Conservation (phyloP, 2,888 invertebrate genomes). For the Venusia cambrica region DNA sequence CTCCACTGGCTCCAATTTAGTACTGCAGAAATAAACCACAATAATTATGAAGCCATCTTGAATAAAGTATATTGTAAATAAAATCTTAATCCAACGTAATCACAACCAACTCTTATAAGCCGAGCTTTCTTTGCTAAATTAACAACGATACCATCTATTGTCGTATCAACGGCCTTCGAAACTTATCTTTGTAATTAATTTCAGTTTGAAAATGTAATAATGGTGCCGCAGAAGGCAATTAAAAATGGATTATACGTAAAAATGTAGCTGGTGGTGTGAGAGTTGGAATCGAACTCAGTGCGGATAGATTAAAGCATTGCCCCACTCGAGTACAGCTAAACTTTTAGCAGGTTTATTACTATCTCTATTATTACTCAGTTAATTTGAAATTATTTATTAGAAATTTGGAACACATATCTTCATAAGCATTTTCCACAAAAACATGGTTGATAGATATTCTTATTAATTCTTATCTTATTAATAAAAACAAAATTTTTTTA, state of each 20-base stretch:
- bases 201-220: slow-evolving; percentile 69
- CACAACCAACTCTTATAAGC: slow-evolving; percentile 37
- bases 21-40: slow-evolving; percentile 10
- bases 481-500: too few species aligned
- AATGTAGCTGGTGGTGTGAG: slow-evolving; percentile 71
- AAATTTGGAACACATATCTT: too few species aligned
- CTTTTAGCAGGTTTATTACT: slow-evolving; percentile 9
- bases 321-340: slow-evolving; percentile 38
- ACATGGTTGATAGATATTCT: too few species aligned
- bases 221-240: slow-evolving; percentile 63
- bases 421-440: too few species aligned
- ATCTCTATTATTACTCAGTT: too few species aligned
- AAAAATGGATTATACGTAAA: slow-evolving; percentile 77
- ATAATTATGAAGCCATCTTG: slow-evolving; percentile 11
- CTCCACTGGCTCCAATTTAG: too few species aligned
- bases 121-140: slow-evolving; percentile 64
- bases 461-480: too few species aligned
- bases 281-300: slow-evolving; percentile 69
- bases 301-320: slow-evolving; percentile 74
- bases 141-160: slow-evolving; percentile 71
- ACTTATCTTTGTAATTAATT: slow-evolving; percentile 70
- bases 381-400: too few species aligned
- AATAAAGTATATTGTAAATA: slow-evolving; percentile 38
- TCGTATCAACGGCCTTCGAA: slow-evolving; percentile 62
- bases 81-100: slow-evolving; percentile 31